phyloP scores from a whole-genome alignment of 2,797 vertebrate genomes.

The Myripristis jacobus region DNA sequence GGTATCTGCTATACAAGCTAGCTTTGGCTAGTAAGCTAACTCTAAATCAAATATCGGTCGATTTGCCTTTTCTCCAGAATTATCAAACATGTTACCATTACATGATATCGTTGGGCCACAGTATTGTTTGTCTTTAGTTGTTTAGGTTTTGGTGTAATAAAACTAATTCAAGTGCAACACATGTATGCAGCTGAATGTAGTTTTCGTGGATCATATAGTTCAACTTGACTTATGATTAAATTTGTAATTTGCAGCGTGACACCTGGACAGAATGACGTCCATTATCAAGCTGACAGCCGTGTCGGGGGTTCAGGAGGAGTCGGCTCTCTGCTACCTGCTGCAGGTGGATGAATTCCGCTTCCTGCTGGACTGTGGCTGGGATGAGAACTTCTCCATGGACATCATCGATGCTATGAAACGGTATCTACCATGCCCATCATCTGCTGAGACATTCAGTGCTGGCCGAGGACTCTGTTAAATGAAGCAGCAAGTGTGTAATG shows the following conservation, averaged over 20 bases:
- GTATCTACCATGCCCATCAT: constrained; percentile 67
- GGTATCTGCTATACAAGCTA: too few species aligned
- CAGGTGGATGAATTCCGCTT: constrained; percentile 99
- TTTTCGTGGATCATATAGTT: too few species aligned
- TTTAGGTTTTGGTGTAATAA: too few species aligned
- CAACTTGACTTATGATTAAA: neutral
- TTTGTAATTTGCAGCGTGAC: constrained; percentile 56
- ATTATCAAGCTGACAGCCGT: constrained; percentile 98
- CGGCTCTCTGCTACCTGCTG: constrained; percentile 96
- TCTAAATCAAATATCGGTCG: neutral
- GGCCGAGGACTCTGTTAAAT: neutral
- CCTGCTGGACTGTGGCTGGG: constrained; percentile 98
- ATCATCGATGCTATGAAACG: constrained; percentile 97
- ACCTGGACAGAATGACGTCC: constrained; percentile 90
- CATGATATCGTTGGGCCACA: too few species aligned
- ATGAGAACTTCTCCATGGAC: constrained; percentile 98
- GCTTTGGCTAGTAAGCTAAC: constrained; percentile 14
- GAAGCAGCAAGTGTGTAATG: neutral
- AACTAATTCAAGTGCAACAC: too few species aligned
- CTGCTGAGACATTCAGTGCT: neutral
- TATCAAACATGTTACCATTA: too few species aligned
- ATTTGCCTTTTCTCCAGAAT: constrained; percentile 10
- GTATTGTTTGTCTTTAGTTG: neutral
- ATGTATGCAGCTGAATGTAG: too few species aligned
- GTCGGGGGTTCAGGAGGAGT: constrained; percentile 97